These are phyloP conservation scores for Gymnarchus niloticus DNA, from an alignment of 2,113 vertebrate genomes.

Conservation along the genomic window DNA sequence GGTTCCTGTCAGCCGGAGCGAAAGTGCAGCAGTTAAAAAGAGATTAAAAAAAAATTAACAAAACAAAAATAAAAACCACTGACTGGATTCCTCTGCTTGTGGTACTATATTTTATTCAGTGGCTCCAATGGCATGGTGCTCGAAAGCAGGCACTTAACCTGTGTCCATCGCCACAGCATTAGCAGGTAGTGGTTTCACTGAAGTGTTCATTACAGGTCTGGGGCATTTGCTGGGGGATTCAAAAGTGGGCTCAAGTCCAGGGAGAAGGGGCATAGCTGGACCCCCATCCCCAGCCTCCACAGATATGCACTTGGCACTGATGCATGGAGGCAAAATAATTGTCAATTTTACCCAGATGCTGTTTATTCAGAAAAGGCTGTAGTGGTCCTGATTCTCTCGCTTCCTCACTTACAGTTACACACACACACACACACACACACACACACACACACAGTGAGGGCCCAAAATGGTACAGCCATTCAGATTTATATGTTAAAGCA, in stretches of 20 bases:
- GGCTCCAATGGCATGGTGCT: conserved; percentile 57
- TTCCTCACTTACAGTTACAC: background rate
- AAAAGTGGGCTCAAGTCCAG: background rate
- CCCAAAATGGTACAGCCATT: background rate
- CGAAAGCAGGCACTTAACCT: conserved; percentile 65
- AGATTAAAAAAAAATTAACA: conserved; percentile 31
- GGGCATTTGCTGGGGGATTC: background rate
- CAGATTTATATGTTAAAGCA: background rate
- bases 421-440: background rate
- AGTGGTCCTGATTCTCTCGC: too few species aligned
- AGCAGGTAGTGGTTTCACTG: background rate
- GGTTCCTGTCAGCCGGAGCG: conserved; percentile 45
- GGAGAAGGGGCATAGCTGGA: background rate
- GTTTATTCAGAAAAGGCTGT: background rate
- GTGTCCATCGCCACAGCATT: background rate
- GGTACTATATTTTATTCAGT: conserved; percentile 72
- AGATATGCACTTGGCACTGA: background rate
- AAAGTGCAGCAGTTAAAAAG: conserved; percentile 39
- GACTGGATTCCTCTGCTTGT: conserved; percentile 55
- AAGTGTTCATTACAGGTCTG: background rate
- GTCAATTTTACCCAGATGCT: background rate
- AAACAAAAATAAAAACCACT: conserved; percentile 30
- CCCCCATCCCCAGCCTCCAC: background rate
- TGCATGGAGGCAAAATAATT: background rate
- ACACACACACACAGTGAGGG: background rate